Evolutionary conservation across 2,888 invertebrate genomes (phyloP).

Genomic region (Leucoma salicis): DNA sequence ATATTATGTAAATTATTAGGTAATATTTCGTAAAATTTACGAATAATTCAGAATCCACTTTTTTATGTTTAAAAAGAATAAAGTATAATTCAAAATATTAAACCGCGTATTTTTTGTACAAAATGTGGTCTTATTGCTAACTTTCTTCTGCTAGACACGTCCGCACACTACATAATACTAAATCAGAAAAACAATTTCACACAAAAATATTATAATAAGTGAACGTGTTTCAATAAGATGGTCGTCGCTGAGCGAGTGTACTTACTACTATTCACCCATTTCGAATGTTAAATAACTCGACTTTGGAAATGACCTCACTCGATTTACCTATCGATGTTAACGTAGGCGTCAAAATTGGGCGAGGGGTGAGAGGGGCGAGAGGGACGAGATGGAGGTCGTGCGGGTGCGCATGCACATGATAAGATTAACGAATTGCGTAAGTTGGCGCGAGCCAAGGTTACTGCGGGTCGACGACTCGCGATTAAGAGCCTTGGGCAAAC

Average conservation of each 20-base stretch:
- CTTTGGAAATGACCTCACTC: constrained; percentile 47
- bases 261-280: constrained; percentile 33
- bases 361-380: constrained; percentile 54
- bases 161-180: too few relatives aligned
- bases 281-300: constrained; percentile 39
- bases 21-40: too few relatives aligned
- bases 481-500: constrained; percentile 70
- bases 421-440: constrained; percentile 80
- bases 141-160: too few relatives aligned
- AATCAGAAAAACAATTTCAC: background rate
- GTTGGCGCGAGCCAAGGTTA: constrained; percentile 75
- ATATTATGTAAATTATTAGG: too few relatives aligned
- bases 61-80: too few relatives aligned
- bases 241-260: constrained; percentile 6
- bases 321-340: constrained; percentile 37
- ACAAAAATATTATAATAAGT: background rate
- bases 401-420: constrained; percentile 75
- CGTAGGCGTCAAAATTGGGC: constrained; percentile 61
- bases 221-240: background rate
- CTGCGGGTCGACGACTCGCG: constrained; percentile 76
- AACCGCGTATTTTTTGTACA: too few relatives aligned
- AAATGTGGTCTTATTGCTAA: too few relatives aligned
- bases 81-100: too few relatives aligned
- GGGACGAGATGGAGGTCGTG: constrained; percentile 53
- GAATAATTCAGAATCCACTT: too few relatives aligned